A percentile compares a stretch with the other conserved stretches of the same genome.
These are phyloP conservation scores for Dromaius novaehollandiae DNA, from an alignment of 2,113 vertebrate species.

Conservation along the genomic window DNA sequence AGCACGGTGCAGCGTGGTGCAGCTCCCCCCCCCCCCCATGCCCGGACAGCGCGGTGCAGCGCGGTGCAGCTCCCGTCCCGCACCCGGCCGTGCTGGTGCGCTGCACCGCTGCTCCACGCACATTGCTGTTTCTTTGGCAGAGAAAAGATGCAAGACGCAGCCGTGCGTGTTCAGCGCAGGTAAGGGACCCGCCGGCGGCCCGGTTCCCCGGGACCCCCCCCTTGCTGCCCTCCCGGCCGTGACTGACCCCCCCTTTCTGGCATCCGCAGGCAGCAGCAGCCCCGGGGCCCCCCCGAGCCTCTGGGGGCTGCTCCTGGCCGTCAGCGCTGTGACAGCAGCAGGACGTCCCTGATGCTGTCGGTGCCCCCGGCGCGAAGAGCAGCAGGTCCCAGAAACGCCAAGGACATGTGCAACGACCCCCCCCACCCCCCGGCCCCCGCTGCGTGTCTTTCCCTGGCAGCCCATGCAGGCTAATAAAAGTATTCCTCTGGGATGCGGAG, in stretches of 20 bases:
- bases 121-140: background rate
- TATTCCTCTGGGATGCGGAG: too few relatives aligned
- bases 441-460: too few relatives aligned
- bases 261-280: background rate
- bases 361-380: too few relatives aligned
- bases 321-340: too few relatives aligned
- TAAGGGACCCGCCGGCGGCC: background rate
- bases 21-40: too few relatives aligned
- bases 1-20: too few relatives aligned
- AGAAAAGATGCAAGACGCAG: background rate
- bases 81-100: background rate
- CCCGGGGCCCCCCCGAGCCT: background rate
- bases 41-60: too few relatives aligned
- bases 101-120: background rate
- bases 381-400: too few relatives aligned
- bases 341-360: background rate
- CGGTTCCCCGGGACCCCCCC: background rate
- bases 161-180: background rate
- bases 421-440: too few relatives aligned
- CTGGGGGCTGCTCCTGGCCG: background rate
- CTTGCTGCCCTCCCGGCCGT: too few relatives aligned
- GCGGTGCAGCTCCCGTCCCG: background rate
- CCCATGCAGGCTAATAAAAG: too few relatives aligned
- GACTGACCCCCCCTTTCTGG: background rate
- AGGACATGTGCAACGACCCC: too few relatives aligned